These are phyloP conservation scores for Macropodus opercularis DNA, from an alignment of 2,797 vertebrate genomes.

Conservation along the genomic window DNA sequence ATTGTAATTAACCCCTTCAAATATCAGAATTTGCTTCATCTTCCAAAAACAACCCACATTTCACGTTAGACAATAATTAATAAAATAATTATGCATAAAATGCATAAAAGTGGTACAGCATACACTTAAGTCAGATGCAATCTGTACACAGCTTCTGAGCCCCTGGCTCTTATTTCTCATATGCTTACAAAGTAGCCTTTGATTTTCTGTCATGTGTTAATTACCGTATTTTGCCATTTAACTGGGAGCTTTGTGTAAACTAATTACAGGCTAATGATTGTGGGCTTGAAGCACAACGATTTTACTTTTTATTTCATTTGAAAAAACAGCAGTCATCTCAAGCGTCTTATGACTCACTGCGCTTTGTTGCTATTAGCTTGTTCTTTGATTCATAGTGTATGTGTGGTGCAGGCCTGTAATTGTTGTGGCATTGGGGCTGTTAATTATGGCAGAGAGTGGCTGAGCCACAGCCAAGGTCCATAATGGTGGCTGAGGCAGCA, in stretches of 20 bases:
- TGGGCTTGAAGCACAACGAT: constrained; percentile 90
- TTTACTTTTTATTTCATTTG: constrained; percentile 93
- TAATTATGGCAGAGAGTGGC: constrained; percentile 99
- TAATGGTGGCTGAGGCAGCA: constrained; percentile 92
- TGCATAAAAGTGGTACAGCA: constrained; percentile 80
- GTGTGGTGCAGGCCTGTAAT: constrained; percentile 89
- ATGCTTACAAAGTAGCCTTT: constrained; percentile 98
- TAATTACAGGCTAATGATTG: constrained; percentile 99
- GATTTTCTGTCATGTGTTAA: constrained; percentile 99
- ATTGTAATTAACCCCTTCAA: not conserved
- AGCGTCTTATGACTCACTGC: constrained; percentile 86
- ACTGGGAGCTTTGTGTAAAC: constrained; percentile 98
- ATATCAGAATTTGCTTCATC: constrained; percentile 8
- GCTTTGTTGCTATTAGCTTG: constrained; percentile 94
- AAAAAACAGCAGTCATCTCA: constrained; percentile 86
- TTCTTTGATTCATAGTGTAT: constrained; percentile 93
- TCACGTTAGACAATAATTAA: constrained; percentile 14
- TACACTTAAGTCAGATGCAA: constrained; percentile 91
- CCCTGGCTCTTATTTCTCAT: constrained; percentile 94
- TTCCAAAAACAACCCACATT: constrained; percentile 43
- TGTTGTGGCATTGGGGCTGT: constrained; percentile 96
- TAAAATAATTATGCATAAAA: constrained; percentile 56
- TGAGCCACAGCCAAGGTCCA: constrained; percentile 98
- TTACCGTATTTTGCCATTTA: constrained; percentile 98
- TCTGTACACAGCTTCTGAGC: constrained; percentile 89